phyloP scores from a whole-genome alignment of 2,888 invertebrate species.

The Loripinus fragilis region DNA sequence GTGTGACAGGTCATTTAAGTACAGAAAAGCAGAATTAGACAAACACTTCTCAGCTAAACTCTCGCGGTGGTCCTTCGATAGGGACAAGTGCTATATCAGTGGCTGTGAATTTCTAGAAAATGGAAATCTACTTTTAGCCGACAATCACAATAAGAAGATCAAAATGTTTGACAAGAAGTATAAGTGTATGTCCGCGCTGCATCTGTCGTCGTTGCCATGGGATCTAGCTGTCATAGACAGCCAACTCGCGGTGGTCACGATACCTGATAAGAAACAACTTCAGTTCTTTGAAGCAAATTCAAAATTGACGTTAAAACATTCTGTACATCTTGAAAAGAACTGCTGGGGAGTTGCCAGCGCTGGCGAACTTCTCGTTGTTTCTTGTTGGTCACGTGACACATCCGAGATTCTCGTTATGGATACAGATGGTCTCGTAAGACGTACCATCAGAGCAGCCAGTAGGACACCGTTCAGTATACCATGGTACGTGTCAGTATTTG shows the following conservation, averaged over 20 bases:
- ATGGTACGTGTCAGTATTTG: constrained; percentile 41
- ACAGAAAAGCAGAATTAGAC: constrained; percentile 40
- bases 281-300: constrained; percentile 41
- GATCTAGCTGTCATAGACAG: constrained; percentile 45
- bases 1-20: constrained; percentile 49
- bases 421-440: constrained; percentile 28
- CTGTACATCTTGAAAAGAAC: constrained; percentile 37
- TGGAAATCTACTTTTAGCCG: constrained; percentile 44
- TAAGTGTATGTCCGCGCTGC: constrained; percentile 45
- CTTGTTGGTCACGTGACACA: constrained; percentile 52
- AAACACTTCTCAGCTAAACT: constrained; percentile 45
- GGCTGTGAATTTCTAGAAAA: constrained; percentile 55
- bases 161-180: constrained; percentile 55
- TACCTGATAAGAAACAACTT: constrained; percentile 52
- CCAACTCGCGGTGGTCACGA: constrained; percentile 38
- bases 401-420: constrained; percentile 48
- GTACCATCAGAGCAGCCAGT: constrained; percentile 30
- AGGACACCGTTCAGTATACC: constrained; percentile 48
- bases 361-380: constrained; percentile 35
- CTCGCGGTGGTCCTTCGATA: constrained; percentile 54
- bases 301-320: constrained; percentile 38
- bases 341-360: constrained; percentile 51
- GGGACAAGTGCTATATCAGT: constrained; percentile 52
- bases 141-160: constrained; percentile 56
- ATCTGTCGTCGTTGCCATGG: constrained; percentile 49